Conservation (phyloP, 2,888 invertebrate genomes). For the Nephrotoma guestfalica region DNA sequence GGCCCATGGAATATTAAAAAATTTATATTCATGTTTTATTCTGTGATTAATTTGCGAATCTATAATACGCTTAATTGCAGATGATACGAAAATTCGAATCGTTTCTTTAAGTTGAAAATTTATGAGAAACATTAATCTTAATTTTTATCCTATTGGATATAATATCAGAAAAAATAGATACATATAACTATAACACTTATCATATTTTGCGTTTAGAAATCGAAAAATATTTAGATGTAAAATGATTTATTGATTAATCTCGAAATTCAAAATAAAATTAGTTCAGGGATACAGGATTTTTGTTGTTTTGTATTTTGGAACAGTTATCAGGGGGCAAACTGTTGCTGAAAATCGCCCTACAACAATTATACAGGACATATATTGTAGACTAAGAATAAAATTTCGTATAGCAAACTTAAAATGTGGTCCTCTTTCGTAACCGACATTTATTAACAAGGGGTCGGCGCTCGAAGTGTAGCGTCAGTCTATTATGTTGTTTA, state of each 20-base stretch:
- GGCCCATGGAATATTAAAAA: neutral
- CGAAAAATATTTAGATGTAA: neutral
- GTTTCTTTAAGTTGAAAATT: neutral
- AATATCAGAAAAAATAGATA: neutral
- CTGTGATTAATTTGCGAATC: neutral
- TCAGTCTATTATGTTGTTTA: no score
- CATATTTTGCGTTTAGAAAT: neutral
- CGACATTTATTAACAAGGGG: no score
- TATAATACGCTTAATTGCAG: neutral
- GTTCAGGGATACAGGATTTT: neutral
- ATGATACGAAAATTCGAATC: neutral
- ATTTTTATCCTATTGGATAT: neutral
- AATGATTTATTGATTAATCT: neutral
- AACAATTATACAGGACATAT: no score
- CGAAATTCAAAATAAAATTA: neutral
- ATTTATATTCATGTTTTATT: neutral
- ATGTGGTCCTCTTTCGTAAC: no score
- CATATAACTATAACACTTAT: neutral
- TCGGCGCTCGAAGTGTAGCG: no score
- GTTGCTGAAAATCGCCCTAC: no score
- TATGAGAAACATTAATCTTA: neutral
- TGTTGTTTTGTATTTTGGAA: neutral
- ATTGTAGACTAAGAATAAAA: no score
- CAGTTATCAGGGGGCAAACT: no score
- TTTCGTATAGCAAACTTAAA: no score